phyloP scores from a whole-genome alignment of 2,797 vertebrate genomes.

The Sebastes wilsoni region DNA sequence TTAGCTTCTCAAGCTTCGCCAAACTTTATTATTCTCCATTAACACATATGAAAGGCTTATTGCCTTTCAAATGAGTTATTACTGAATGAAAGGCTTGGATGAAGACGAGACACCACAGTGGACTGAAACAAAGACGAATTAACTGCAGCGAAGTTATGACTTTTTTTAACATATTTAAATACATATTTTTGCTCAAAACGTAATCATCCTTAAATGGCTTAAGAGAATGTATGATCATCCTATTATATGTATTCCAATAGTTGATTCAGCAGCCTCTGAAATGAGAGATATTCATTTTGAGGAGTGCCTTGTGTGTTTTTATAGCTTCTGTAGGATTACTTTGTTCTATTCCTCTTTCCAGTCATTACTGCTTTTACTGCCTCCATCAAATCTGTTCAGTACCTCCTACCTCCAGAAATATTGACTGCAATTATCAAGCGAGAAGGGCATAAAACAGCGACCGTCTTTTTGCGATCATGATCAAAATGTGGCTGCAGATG shows the following conservation, averaged over 20 bases:
- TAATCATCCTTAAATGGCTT: neutral
- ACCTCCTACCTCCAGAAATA: slow-evolving; percentile 61
- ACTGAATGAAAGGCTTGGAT: slow-evolving; percentile 36
- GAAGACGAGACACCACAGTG: slow-evolving; percentile 28
- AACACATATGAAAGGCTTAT: slow-evolving; percentile 55
- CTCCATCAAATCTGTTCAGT: slow-evolving; percentile 61
- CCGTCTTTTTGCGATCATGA: slow-evolving; percentile 53
- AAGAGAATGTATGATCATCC: neutral
- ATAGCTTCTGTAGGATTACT: slow-evolving; percentile 60
- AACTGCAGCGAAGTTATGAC: slow-evolving; percentile 19
- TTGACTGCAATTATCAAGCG: slow-evolving; percentile 63
- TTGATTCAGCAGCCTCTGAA: slow-evolving; percentile 32
- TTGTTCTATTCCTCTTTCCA: slow-evolving; percentile 54
- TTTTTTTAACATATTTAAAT: neutral
- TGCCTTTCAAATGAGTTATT: slow-evolving; percentile 67
- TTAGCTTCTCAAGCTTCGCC: slow-evolving; percentile 69
- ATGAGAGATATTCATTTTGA: slow-evolving; percentile 56
- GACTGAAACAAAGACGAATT: slow-evolving; percentile 49
- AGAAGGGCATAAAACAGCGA: slow-evolving; percentile 48
- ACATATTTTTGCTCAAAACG: slow-evolving; percentile 1
- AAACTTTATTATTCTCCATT: slow-evolving; percentile 76
- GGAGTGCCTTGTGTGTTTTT: slow-evolving; percentile 54
- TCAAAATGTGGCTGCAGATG: slow-evolving; percentile 45
- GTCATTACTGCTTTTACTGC: slow-evolving; percentile 68
- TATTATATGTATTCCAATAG: neutral